These are phyloP conservation scores for Lanius ludovicianus DNA, from an alignment of 2,113 vertebrate genomes.

Conservation along the genomic window DNA sequence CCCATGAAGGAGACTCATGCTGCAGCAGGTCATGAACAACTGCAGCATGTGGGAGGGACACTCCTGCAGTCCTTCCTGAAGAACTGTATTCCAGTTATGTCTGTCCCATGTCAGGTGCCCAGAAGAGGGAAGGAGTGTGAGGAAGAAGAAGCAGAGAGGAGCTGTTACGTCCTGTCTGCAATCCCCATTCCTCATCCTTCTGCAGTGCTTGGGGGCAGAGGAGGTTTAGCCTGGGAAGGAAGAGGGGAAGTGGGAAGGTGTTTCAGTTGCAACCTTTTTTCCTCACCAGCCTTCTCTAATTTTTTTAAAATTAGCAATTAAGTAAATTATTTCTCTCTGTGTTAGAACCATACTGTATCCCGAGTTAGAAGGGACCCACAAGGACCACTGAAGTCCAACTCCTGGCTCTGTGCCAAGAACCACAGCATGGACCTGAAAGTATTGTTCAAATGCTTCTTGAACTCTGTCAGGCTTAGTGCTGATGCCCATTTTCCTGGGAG, in stretches of 20 bases:
- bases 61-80: neutral
- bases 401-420: neutral
- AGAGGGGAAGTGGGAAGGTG: neutral
- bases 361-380: neutral
- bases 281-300: neutral
- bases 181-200: neutral
- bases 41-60: neutral
- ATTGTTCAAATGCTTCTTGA: neutral
- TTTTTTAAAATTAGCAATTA: neutral
- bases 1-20: neutral
- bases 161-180: neutral
- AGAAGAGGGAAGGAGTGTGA: neutral
- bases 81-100: rapidly evolving
- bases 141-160: neutral
- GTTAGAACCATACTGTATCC: neutral
- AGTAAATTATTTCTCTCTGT: neutral
- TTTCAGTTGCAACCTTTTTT: neutral
- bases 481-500: neutral
- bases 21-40: neutral
- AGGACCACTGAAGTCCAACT: neutral
- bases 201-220: neutral
- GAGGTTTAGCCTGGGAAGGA: neutral
- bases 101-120: neutral
- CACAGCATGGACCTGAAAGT: neutral
- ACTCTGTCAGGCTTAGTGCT: neutral